A percentile compares a stretch with the other conserved stretches of the same genome.
Conservation (phyloP, 2,113 vertebrate species). For the Rhizomys pruinosus region DNA sequence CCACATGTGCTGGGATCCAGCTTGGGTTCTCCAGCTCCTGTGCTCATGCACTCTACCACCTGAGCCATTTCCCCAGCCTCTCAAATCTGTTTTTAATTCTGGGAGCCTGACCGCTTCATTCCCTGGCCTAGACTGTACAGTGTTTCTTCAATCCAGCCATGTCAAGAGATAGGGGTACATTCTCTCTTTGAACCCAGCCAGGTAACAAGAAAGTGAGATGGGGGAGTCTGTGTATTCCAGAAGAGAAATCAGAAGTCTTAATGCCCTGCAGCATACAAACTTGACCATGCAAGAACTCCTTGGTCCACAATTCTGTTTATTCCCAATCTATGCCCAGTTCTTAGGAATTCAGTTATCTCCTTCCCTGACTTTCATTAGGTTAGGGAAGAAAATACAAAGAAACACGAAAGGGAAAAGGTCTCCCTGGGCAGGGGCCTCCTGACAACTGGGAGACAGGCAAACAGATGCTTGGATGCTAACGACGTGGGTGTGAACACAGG, state of each 20-base stretch:
- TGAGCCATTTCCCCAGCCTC: background rate
- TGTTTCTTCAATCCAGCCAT: too few species aligned
- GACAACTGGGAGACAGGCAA: background rate
- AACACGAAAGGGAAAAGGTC: background rate
- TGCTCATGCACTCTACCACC: background rate
- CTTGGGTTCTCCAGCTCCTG: background rate
- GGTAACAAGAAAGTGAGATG: background rate
- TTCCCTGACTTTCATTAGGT: background rate
- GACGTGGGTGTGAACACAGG: background rate
- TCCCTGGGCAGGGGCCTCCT: rapidly evolving
- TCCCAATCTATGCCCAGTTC: background rate
- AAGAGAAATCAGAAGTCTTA: background rate
- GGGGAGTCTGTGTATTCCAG: background rate
- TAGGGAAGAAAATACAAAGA: background rate
- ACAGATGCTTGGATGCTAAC: background rate
- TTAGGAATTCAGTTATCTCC: background rate
- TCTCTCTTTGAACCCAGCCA: background rate
- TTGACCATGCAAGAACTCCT: background rate
- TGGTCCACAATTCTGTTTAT: background rate
- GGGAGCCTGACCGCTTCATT: background rate
- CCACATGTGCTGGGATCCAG: background rate
- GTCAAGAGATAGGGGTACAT: too few species aligned
- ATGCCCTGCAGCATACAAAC: background rate
- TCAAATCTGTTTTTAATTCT: background rate
- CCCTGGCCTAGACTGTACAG: background rate